Conservation (phyloP, 53 echinoderm and acorn worm species). For the Paelopatides confundens region DNA sequence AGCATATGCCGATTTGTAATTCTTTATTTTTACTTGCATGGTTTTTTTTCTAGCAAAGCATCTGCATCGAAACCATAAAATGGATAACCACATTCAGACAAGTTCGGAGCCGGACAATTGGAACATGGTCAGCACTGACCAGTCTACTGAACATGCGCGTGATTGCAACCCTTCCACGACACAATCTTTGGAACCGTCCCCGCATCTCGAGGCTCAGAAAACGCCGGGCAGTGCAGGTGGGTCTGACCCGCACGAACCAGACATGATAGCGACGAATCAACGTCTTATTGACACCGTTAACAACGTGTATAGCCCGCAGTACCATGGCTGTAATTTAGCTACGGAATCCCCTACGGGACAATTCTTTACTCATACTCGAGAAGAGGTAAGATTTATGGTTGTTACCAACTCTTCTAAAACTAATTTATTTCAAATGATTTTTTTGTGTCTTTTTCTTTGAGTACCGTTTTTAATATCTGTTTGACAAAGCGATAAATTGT, state of each 20-base stretch:
- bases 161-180: slow-evolving; percentile 10
- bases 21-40: not conserved
- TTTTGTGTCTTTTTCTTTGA: no score
- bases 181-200: slow-evolving; percentile 17
- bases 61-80: not conserved
- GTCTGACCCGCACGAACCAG: slow-evolving; percentile 19
- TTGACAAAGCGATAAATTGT: not conserved
- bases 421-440: no score
- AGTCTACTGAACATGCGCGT: slow-evolving; percentile 15
- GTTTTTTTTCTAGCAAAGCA: not conserved
- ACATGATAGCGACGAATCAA: slow-evolving; percentile 16
- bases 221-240: not conserved
- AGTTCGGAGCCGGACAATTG: slow-evolving; percentile 4
- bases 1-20: no score
- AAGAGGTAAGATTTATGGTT: not conserved
- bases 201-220: slow-evolving; percentile 15
- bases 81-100: slow-evolving; percentile 7
- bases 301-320: slow-evolving; percentile 26
- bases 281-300: not conserved
- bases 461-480: not conserved
- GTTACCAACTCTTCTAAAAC: no score
- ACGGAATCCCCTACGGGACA: slow-evolving; percentile 22
- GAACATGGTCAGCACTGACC: not conserved
- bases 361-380: slow-evolving; percentile 3
- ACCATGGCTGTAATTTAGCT: slow-evolving; percentile 11